Evolutionary conservation across 1,140 invertebrate genomes (phyloP).

Genomic region (Drosophila bipectinata): DNA sequence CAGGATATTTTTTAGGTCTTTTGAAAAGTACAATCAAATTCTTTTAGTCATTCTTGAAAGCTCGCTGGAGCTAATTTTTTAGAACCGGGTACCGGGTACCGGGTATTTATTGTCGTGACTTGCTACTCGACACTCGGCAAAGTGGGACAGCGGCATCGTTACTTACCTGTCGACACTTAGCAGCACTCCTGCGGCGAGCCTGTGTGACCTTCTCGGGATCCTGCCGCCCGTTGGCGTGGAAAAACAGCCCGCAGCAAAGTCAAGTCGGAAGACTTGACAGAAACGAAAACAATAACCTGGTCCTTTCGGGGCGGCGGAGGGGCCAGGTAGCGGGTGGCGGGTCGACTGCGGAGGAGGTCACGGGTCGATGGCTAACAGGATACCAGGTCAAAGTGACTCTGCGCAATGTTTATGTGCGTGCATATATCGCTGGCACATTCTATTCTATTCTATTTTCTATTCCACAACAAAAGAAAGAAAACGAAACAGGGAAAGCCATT

Average conservation of each 20-base stretch:
- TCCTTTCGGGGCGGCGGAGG: background rate
- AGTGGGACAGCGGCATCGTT: constrained; percentile 16
- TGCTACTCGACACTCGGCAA: background rate
- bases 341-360: constrained; percentile 6
- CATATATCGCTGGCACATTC: background rate
- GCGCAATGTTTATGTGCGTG: constrained; percentile 4
- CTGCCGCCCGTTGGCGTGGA: background rate
- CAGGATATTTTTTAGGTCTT: too few relatives aligned
- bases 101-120: constrained; percentile 4
- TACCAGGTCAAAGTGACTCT: constrained; percentile 25
- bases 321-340: background rate
- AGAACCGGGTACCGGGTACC: background rate
- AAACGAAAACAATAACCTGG: constrained; percentile 13
- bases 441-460: background rate
- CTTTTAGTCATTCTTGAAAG: too few relatives aligned
- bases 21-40: too few relatives aligned
- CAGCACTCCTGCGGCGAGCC: constrained; percentile 4
- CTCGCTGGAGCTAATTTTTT: too few relatives aligned
- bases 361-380: constrained; percentile 10
- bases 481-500: background rate
- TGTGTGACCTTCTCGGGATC: constrained; percentile 1
- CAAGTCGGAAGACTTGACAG: constrained; percentile 2
- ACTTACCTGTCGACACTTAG: constrained; percentile 38
- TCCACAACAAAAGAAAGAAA: background rate
- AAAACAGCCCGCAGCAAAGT: constrained; percentile 2